A percentile compares a stretch with the other conserved stretches of the same genome.
phyloP scores from a whole-genome alignment of 92 coral and sea anemone species.

The Bergia sp. region DNA sequence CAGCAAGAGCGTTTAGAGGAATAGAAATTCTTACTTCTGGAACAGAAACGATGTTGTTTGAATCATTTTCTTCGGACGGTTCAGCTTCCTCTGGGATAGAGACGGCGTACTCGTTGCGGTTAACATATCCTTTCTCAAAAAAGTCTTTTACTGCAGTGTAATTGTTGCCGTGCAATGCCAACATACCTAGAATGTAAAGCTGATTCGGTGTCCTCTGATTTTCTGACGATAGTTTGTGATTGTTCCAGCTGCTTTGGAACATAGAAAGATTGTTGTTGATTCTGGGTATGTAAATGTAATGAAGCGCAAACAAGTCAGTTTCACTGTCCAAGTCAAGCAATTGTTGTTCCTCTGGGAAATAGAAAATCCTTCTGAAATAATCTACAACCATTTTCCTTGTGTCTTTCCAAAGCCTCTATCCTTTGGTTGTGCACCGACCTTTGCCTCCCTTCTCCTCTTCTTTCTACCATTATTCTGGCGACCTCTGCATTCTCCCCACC shows the following conservation, averaged over 20 bases:
- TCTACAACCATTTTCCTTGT: conserved; percentile 50
- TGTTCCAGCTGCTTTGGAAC: conserved; percentile 58
- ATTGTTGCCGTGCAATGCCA: conserved; percentile 26
- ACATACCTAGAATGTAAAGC: conserved; percentile 47
- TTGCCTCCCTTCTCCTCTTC: conserved; percentile 54
- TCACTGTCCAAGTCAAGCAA: conserved; percentile 50
- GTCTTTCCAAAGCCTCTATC: conserved; percentile 63
- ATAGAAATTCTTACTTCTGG: not conserved
- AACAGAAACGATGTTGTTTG: not conserved
- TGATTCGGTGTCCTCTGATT: conserved; percentile 55
- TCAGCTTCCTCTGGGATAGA: conserved; percentile 47
- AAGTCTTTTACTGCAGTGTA: conserved; percentile 54
- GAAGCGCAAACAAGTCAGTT: conserved; percentile 39
- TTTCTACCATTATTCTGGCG: conserved; percentile 38
- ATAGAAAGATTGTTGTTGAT: conserved; percentile 38
- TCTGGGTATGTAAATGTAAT: conserved; percentile 42
- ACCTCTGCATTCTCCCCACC: conserved; percentile 58
- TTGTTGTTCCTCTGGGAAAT: conserved; percentile 40
- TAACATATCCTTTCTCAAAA: conserved; percentile 29
- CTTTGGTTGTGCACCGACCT: conserved; percentile 70
- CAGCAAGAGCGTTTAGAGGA: not conserved
- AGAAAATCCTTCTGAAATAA: conserved; percentile 45
- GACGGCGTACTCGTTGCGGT: conserved; percentile 31
- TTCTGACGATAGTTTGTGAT: conserved; percentile 58
- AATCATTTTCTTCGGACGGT: not conserved